Conservation (phyloP, 2,888 invertebrate genomes). For the Taenaris catops region DNA sequence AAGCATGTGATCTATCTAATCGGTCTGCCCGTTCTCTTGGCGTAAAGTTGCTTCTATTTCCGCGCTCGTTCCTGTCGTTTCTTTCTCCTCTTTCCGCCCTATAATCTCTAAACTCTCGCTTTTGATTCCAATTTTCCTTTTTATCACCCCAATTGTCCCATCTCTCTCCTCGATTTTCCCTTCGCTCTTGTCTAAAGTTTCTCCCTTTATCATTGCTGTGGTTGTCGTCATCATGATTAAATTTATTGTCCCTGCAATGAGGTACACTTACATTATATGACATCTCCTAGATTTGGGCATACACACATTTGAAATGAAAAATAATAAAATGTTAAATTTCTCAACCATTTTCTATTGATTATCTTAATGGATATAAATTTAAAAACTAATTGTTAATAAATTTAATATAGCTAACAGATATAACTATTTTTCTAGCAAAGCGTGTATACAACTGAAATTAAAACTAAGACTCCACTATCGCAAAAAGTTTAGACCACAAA, state of each 20-base stretch:
- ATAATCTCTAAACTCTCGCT: constrained; percentile 34
- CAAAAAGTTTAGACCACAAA: no score
- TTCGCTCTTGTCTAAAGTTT: constrained; percentile 32
- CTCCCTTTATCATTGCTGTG: constrained; percentile 15
- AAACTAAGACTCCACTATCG: no score
- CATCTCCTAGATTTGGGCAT: no score
- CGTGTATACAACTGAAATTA: no score
- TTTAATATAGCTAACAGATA: no score
- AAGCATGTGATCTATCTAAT: constrained; percentile 43
- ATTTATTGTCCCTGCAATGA: constrained; percentile 35
- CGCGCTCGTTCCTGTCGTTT: constrained; percentile 32
- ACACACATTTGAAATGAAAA: no score
- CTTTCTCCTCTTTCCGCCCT: constrained; percentile 33
- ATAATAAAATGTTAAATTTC: no score
- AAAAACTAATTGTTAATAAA: no score
- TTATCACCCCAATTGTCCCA: constrained; percentile 34
- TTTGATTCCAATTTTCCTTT: constrained; percentile 38
- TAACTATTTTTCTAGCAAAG: no score
- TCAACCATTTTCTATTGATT: no score
- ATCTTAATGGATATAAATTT: no score
- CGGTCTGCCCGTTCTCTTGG: constrained; percentile 55
- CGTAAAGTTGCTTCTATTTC: constrained; percentile 46
- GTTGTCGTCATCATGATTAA: constrained; percentile 40
- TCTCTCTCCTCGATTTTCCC: constrained; percentile 38
- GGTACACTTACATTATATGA: no score